phyloP scores from a whole-genome alignment of 2,888 invertebrate species.

The Spialia ferax region DNA sequence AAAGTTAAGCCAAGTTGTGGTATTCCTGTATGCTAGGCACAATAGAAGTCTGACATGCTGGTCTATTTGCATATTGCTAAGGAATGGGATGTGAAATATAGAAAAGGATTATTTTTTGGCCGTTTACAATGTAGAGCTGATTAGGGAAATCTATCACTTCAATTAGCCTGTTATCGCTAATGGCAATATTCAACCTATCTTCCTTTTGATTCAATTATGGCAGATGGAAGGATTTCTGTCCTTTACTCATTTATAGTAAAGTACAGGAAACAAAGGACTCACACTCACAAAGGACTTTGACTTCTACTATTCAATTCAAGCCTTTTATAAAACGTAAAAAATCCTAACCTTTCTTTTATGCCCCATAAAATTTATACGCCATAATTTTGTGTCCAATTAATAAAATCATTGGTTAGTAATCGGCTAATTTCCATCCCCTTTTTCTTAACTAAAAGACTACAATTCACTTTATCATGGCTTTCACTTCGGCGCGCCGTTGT shows the following conservation, averaged over 20 bases:
- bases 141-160: too few species aligned
- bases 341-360: background rate
- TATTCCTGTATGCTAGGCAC: conserved; percentile 56
- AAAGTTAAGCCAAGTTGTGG: conserved; percentile 69
- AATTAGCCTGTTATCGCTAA: too few species aligned
- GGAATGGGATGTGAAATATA: conserved; percentile 42
- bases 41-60: conserved; percentile 58
- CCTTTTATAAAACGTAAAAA: too few species aligned
- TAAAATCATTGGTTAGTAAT: conserved; percentile 27
- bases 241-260: too few species aligned
- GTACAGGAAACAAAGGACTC: too few species aligned
- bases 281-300: too few species aligned
- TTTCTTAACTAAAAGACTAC: conserved; percentile 38
- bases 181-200: too few species aligned
- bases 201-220: too few species aligned
- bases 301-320: too few species aligned
- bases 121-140: too few species aligned
- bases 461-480: conserved; percentile 43
- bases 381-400: conserved; percentile 21
- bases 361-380: background rate
- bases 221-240: too few species aligned
- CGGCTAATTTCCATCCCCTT: conserved; percentile 48
- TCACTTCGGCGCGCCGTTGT: conserved; percentile 62
- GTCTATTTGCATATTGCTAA: conserved; percentile 72
- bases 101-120: background rate